Evolutionary conservation across 2,113 vertebrate genomes (phyloP), one percentile per base, ranked within the genome.

Genomic region (Trichechus manatus): DNA sequence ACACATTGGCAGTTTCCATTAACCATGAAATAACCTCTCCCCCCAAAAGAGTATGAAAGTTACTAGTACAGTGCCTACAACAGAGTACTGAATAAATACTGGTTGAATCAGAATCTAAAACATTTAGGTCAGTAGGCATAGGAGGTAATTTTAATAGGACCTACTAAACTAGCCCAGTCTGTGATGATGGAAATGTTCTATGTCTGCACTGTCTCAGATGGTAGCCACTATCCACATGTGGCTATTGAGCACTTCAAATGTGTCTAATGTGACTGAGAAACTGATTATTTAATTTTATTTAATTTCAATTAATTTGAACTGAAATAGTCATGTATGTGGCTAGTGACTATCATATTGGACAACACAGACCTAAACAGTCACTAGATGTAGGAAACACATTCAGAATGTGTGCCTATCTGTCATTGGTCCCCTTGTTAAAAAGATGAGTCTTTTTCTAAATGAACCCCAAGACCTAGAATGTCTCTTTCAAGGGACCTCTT

Each of bases 371-470:
- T 75, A 91, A 19, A 83, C 10, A 64, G 15, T 97, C 84, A 90
- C 10, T 61, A 92, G 44, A 94, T 23, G 42, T 44, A 84, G 81
- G 29, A 91, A 93, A 93, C 23, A 93, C 33, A 95, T 79, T 89
- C 89, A 95, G 66, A 94, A 27, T 27, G 42, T 64, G 9, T 89
- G 11, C 8, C 29, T 82, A 6, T 68, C 64, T 95, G 14, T 94
- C 20, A 23, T 47, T 63, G 50, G 36, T 79, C 1, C 20, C 20
- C 23, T 97, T 86, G 17, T 92, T 70, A 68, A 95, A 94, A 79
- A 64, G 29, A 68, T 93, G 36, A 3, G 15, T 15, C 56, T 90
- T 96, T 94, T 95, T 88, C 89, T 95, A 93, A 94, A 53, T 89
- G 79, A 74, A 6, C 31, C 85, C 31, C 6, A 39, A 96, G 87